Conservation (phyloP, 2,113 vertebrate genomes). For the Corynorhinus townsendii region DNA sequence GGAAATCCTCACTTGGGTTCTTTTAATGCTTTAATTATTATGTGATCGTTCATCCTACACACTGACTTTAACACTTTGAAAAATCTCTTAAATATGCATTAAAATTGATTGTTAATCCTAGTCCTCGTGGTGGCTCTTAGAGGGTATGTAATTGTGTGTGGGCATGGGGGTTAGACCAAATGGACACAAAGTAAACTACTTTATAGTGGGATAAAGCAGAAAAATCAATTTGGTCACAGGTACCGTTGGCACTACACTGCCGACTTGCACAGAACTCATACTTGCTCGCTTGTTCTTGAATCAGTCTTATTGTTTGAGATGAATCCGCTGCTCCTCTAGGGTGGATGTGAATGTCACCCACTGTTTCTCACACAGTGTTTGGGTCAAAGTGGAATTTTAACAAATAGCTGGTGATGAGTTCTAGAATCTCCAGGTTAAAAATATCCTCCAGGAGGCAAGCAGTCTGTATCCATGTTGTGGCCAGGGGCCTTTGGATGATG, state of each 20-base stretch:
- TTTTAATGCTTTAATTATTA: constrained; percentile 65
- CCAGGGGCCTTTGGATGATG: no score
- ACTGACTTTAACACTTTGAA: constrained; percentile 33
- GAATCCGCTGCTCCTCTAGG: neutral
- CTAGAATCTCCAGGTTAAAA: neutral
- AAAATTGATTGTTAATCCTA: constrained; percentile 52
- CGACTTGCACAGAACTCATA: neutral
- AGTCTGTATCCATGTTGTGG: neutral
- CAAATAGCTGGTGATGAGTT: neutral
- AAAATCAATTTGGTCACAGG: neutral
- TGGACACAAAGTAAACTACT: neutral
- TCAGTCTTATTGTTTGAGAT: neutral
- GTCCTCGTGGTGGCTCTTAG: neutral
- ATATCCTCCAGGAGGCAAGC: neutral
- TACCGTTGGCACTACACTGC: neutral
- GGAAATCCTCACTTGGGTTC: constrained; percentile 29
- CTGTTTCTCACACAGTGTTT: neutral
- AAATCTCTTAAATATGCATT: constrained; percentile 48
- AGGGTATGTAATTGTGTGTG: neutral
- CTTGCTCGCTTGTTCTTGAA: rapidly evolving
- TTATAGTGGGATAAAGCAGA: neutral
- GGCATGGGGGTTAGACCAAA: neutral
- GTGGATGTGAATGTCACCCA: neutral
- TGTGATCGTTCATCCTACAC: constrained; percentile 27
- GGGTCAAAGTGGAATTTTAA: neutral